phyloP scores from a whole-genome alignment of 2,113 vertebrate genomes.

The Protobothrops flavoviridis region DNA sequence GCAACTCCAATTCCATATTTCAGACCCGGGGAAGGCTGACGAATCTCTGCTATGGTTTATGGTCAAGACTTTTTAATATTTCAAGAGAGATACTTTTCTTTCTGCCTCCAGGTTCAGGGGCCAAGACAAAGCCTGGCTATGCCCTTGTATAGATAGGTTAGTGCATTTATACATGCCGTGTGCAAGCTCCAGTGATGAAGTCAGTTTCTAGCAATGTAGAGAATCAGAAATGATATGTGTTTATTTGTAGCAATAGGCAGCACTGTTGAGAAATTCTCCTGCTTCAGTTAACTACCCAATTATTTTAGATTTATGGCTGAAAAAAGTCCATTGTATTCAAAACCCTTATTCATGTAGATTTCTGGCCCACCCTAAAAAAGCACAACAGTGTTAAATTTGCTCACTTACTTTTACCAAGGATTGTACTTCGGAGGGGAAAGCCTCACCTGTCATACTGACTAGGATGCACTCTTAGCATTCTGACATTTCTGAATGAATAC shows the following conservation, averaged over 20 bases:
- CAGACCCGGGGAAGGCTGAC: not conserved
- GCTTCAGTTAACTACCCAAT: constrained; percentile 34
- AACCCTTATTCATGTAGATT: constrained; percentile 22
- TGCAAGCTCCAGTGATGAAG: not conserved
- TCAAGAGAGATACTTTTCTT: not conserved
- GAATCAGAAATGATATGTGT: not conserved
- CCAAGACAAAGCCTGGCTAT: not conserved
- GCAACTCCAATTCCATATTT: not conserved
- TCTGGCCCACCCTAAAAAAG: not conserved
- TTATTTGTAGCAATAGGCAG: constrained; percentile 33
- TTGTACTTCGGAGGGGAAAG: constrained; percentile 35
- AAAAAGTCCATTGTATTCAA: constrained; percentile 37
- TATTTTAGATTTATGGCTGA: constrained; percentile 11
- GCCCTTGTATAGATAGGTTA: not conserved
- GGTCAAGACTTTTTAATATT: not conserved
- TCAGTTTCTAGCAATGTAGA: not conserved
- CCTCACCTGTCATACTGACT: constrained; percentile 6
- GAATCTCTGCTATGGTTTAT: not conserved
- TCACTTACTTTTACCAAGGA: constrained; percentile 17
- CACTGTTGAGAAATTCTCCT: constrained; percentile 14
- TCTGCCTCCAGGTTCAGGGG: not conserved
- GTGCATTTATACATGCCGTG: not conserved
- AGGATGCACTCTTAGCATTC: constrained; percentile 27
- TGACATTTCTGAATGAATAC: constrained; percentile 39
- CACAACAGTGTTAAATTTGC: constrained; percentile 21